Percentiles rank a stretch among this genome's conserved stretches.
phyloP scores from a whole-genome alignment of 2,888 invertebrate genomes.

The Idaea straminata region DNA sequence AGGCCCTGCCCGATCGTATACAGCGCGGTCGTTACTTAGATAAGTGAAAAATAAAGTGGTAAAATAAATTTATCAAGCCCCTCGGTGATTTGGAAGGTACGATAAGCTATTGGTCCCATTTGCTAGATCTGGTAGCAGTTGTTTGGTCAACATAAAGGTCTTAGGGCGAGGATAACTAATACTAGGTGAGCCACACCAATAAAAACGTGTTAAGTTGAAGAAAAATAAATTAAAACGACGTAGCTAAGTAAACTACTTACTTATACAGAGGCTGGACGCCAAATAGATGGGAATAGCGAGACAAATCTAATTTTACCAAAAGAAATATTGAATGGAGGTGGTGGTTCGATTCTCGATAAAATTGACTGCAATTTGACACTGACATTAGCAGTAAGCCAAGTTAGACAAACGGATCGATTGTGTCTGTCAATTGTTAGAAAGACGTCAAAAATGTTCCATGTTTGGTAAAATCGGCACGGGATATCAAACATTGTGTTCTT shows the following conservation, averaged over 20 bases:
- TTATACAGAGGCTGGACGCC: slow-evolving; percentile 32
- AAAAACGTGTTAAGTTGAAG: neutral
- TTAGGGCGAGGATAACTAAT: neutral
- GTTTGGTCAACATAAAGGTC: neutral
- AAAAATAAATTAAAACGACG: neutral
- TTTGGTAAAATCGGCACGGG: neutral
- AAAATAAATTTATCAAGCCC: too few relatives aligned
- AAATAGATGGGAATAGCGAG: slow-evolving; percentile 18
- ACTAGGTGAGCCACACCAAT: neutral
- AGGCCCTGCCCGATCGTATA: too few relatives aligned
- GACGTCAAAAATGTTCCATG: neutral
- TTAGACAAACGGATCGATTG: neutral
- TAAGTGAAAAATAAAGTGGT: too few relatives aligned
- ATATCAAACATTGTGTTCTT: neutral
- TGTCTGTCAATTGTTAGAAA: neutral
- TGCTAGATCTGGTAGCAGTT: too few relatives aligned
- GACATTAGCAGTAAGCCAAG: neutral
- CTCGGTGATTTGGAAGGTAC: too few relatives aligned
- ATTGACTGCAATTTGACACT: neutral
- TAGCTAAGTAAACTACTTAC: slow-evolving; percentile 31
- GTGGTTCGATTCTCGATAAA: neutral
- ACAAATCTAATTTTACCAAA: neutral
- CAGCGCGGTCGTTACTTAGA: too few relatives aligned
- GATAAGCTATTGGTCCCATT: too few relatives aligned
- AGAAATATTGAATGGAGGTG: neutral